phyloP scores from a whole-genome alignment of 2,797 vertebrate species.

The Spinus olivaceus region DNA sequence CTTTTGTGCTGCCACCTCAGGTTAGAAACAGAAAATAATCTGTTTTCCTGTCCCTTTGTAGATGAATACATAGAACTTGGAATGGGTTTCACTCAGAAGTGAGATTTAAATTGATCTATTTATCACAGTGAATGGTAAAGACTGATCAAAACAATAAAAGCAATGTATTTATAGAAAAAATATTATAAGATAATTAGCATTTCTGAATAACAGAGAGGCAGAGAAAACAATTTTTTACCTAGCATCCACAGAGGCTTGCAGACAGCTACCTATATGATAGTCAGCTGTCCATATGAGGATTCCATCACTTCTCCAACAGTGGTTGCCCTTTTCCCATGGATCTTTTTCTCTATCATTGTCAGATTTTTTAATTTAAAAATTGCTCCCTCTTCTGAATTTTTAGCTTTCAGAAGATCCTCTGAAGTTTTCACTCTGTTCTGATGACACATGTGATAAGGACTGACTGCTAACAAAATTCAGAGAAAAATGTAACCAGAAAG shows the following conservation, averaged over 20 bases:
- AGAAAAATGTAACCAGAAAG: conserved; percentile 78
- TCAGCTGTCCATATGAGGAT: neutral
- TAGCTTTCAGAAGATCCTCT: neutral
- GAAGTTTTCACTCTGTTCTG: conserved; percentile 25
- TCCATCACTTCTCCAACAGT: neutral
- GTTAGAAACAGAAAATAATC: neutral
- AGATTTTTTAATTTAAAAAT: neutral
- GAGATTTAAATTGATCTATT: neutral
- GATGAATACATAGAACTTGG: neutral
- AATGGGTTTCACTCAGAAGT: neutral
- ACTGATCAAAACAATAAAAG: neutral
- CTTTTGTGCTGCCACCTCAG: neutral
- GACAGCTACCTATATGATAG: neutral
- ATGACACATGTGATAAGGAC: conserved; percentile 17
- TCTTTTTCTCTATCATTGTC: neutral
- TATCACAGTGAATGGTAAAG: neutral
- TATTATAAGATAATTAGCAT: neutral
- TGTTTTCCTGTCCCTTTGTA: neutral
- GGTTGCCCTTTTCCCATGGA: neutral
- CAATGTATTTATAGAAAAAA: neutral
- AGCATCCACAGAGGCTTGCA: neutral
- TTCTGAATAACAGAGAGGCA: neutral
- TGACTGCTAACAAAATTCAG: conserved; percentile 67
- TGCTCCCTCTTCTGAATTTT: neutral
- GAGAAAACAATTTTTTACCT: neutral